These are phyloP conservation scores for Willowsia nigromaculata DNA, from an alignment of 2,888 invertebrate genomes.

Conservation along the genomic window DNA sequence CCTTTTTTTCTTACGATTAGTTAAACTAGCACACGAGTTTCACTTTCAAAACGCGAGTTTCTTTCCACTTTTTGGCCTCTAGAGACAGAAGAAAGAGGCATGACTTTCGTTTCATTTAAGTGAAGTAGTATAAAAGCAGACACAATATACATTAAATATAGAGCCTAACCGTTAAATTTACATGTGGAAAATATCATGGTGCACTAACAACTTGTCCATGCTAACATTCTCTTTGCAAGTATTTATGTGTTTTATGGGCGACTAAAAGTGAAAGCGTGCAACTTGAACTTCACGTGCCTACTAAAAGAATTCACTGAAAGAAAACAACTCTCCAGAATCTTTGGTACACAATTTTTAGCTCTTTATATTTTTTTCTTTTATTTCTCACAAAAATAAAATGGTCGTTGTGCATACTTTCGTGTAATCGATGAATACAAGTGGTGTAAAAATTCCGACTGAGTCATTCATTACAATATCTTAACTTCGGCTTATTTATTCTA, in stretches of 20 bases:
- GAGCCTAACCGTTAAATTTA: neutral
- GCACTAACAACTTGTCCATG: neutral
- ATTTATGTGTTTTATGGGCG: neutral
- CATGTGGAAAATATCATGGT: neutral
- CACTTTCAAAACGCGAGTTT: neutral
- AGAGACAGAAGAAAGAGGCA: neutral
- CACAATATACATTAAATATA: neutral
- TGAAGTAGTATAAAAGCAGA: neutral
- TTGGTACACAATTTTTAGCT: neutral
- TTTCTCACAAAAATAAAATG: neutral
- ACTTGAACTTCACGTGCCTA: neutral
- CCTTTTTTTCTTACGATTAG: neutral
- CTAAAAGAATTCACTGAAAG: neutral
- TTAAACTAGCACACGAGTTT: neutral
- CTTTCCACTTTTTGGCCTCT: neutral
- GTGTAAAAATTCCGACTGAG: neutral
- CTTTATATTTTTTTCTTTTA: neutral
- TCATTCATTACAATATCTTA: neutral
- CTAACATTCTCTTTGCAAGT: neutral
- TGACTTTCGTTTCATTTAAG: neutral
- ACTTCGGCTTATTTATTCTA: neutral
- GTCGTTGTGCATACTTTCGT: neutral
- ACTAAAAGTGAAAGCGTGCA: neutral
- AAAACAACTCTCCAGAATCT: neutral
- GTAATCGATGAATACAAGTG: neutral